Percentiles rank a stretch among this genome's conserved stretches.
Conservation (phyloP, 2,797 vertebrate species). For the Ctenopoma multispine region DNA sequence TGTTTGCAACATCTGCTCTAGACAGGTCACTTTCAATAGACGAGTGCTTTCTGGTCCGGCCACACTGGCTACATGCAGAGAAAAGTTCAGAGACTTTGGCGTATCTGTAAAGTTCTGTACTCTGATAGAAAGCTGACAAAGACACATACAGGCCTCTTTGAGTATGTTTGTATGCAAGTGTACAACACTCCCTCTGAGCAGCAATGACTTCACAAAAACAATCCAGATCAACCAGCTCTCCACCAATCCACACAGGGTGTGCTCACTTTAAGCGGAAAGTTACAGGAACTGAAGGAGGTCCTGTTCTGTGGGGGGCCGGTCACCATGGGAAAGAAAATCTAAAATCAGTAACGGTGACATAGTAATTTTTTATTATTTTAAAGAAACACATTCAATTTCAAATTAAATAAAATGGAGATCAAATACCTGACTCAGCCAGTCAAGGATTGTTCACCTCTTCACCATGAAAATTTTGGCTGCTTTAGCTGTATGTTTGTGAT, state of each 20-base stretch:
- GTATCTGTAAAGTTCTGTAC: slow-evolving; percentile 4
- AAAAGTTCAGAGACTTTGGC: slow-evolving; percentile 7
- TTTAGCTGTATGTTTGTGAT: too few relatives aligned
- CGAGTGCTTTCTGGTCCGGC: slow-evolving; percentile 20
- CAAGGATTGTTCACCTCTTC: too few relatives aligned
- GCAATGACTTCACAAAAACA: slow-evolving; percentile 37
- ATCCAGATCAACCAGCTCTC: slow-evolving; percentile 46
- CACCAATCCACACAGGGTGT: slow-evolving; percentile 23
- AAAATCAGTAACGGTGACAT: not conserved
- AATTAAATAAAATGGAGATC: too few relatives aligned
- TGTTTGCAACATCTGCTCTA: slow-evolving; percentile 26
- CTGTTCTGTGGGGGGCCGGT: not conserved
- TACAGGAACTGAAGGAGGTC: slow-evolving; percentile 4
- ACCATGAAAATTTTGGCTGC: too few relatives aligned
- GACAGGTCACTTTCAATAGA: slow-evolving; percentile 19
- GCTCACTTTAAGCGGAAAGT: slow-evolving; percentile 16
- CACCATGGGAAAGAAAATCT: not conserved
- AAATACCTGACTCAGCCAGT: too few relatives aligned
- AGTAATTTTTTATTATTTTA: not conserved
- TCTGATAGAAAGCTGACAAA: slow-evolving; percentile 26
- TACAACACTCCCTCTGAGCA: slow-evolving; percentile 25
- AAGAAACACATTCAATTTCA: too few relatives aligned
- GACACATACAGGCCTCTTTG: not conserved
- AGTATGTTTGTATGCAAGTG: not conserved
- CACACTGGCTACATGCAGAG: slow-evolving; percentile 16